Evolutionary conservation across 2,113 vertebrate species (phyloP).

Genomic region (Notiomystis cincta): DNA sequence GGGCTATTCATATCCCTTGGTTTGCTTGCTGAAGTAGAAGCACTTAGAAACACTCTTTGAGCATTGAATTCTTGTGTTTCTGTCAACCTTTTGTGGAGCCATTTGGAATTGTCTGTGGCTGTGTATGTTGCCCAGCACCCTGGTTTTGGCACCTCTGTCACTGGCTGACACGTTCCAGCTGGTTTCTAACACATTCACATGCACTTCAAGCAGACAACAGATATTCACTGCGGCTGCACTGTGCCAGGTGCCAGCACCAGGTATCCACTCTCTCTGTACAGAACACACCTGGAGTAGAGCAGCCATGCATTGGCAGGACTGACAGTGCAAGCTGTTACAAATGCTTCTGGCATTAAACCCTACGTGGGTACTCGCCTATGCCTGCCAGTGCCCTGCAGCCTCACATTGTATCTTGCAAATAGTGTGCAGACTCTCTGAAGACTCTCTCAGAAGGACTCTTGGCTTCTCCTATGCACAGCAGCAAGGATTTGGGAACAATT

Average conservation of each 20-base stretch:
- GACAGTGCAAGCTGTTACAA: slow-evolving; percentile 43
- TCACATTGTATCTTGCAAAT: slow-evolving; percentile 19
- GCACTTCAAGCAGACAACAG: not conserved
- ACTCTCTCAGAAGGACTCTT: not conserved
- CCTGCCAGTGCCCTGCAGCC: slow-evolving; percentile 52
- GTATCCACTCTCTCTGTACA: not conserved
- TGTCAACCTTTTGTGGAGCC: not conserved
- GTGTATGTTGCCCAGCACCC: not conserved
- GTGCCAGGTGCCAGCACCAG: slow-evolving; percentile 12
- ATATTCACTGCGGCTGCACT: not conserved
- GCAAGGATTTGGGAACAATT: not conserved
- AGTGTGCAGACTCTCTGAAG: not conserved
- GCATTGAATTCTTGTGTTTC: not conserved
- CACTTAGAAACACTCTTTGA: not conserved
- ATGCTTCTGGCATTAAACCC: slow-evolving; percentile 26
- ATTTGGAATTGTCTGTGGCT: not conserved
- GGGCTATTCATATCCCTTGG: not conserved
- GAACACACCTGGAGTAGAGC: slow-evolving; percentile 11
- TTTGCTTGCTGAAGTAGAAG: not conserved
- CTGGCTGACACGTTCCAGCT: not conserved
- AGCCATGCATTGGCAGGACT: not conserved
- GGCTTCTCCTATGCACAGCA: not conserved
- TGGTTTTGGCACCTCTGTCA: not conserved
- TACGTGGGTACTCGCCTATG: not conserved
- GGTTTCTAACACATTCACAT: not conserved